phyloP scores from a whole-genome alignment of 2,113 vertebrate species.

The Chiloscyllium plagiosum region DNA sequence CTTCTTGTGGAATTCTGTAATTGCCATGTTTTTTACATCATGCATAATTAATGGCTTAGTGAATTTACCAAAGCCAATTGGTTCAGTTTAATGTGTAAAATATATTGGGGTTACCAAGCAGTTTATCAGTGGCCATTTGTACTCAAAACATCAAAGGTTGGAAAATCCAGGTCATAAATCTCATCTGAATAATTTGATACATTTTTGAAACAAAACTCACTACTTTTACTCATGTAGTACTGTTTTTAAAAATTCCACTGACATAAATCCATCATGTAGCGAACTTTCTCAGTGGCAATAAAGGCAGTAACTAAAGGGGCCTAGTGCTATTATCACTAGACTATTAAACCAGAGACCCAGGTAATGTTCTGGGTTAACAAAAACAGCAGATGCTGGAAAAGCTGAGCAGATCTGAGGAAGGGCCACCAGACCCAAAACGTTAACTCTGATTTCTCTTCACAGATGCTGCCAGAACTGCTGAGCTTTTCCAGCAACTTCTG shows the following conservation, averaged over 20 bases:
- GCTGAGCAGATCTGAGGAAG: no score
- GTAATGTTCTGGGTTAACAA: no score
- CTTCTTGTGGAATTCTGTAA: neutral
- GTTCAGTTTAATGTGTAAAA: neutral
- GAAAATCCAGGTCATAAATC: neutral
- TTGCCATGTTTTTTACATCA: neutral
- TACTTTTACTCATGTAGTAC: neutral
- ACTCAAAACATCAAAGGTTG: neutral
- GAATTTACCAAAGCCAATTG: neutral
- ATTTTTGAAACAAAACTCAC: neutral
- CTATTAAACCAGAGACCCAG: no score
- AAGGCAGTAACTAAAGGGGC: neutral
- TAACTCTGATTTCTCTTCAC: no score
- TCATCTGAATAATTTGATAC: neutral
- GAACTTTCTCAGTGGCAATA: neutral
- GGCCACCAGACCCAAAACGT: no score
- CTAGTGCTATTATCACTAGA: no score
- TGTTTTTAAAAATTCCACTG: neutral
- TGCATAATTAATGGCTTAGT: neutral
- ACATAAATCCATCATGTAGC: neutral
- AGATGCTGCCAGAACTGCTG: no score
- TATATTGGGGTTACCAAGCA: neutral
- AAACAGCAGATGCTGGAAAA: no score
- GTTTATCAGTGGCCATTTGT: neutral
- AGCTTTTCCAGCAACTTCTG: no score